Conservation (phyloP, 2,797 vertebrate genomes). For the Brotogeris chrysoptera region DNA sequence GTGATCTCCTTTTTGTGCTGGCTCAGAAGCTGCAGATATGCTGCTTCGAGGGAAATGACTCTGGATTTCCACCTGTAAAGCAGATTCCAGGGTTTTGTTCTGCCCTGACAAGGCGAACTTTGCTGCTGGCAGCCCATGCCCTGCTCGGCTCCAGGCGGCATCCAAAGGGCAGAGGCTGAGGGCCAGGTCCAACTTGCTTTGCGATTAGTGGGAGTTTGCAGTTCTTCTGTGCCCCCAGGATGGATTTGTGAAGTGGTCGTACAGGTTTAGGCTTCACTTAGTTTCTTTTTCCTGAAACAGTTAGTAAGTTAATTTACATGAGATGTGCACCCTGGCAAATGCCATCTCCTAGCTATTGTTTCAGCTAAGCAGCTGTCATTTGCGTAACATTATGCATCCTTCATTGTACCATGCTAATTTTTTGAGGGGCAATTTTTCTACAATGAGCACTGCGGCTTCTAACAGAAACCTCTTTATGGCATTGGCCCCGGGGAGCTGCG, state of each 20-base stretch:
- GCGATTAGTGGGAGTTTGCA: slow-evolving; percentile 19
- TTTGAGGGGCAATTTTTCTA: slow-evolving; percentile 92
- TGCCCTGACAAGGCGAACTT: slow-evolving; percentile 8
- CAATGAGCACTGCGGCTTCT: slow-evolving; percentile 91
- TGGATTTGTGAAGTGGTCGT: slow-evolving; percentile 31
- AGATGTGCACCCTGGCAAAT: slow-evolving; percentile 82
- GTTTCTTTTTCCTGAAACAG: slow-evolving; percentile 54
- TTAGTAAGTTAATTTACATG: slow-evolving; percentile 82
- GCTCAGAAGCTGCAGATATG: not conserved
- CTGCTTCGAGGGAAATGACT: not conserved
- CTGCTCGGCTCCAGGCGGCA: not conserved
- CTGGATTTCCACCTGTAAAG: slow-evolving; percentile 52
- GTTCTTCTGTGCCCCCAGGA: slow-evolving; percentile 29
- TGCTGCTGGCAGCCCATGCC: not conserved
- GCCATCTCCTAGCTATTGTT: slow-evolving; percentile 84
- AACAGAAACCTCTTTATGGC: slow-evolving; percentile 97
- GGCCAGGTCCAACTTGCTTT: not conserved
- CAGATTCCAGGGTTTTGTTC: slow-evolving; percentile 53
- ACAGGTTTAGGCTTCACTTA: slow-evolving; percentile 55
- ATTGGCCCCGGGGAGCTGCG: slow-evolving; percentile 87
- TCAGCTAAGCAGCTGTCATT: slow-evolving; percentile 89
- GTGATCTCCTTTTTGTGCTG: not conserved
- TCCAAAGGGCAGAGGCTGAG: slow-evolving; percentile 9
- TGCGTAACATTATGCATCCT: slow-evolving; percentile 88
- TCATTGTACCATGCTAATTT: slow-evolving; percentile 92